Conservation (phyloP, 2,888 invertebrate species). For the Polymixis lichenea region DNA sequence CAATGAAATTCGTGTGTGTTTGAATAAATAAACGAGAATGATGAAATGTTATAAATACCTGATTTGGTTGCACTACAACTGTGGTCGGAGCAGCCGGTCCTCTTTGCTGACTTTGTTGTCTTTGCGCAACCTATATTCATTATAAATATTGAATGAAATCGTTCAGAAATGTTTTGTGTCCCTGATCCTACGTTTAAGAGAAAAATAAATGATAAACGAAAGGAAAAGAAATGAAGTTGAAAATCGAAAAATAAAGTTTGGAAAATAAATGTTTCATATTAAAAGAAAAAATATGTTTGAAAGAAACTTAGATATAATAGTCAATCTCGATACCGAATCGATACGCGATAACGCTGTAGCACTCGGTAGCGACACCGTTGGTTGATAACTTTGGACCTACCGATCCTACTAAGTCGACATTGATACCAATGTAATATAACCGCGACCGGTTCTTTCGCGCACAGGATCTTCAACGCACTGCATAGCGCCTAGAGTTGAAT, state of each 20-base stretch:
- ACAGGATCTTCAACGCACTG: too few relatives aligned
- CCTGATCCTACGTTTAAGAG: constrained; percentile 40
- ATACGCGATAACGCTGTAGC: too few relatives aligned
- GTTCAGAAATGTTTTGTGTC: not conserved
- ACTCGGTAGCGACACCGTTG: too few relatives aligned
- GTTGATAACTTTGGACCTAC: too few relatives aligned
- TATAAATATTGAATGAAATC: constrained; percentile 20
- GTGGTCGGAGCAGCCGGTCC: constrained; percentile 72
- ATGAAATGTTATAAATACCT: not conserved
- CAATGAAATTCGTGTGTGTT: too few relatives aligned
- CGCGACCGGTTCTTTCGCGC: too few relatives aligned
- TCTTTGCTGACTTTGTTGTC: constrained; percentile 88
- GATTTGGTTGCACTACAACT: constrained; percentile 75
- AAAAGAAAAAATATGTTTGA: not conserved
- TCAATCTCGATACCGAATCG: too few relatives aligned
- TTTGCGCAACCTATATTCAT: constrained; percentile 84
- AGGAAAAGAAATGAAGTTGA: not conserved
- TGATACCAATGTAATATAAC: too few relatives aligned
- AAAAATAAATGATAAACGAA: constrained; percentile 6
- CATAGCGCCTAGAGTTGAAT: too few relatives aligned
- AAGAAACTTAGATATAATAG: not conserved
- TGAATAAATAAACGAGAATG: not conserved
- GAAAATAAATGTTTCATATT: not conserved
- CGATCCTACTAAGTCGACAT: too few relatives aligned
- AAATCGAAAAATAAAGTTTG: not conserved